These are phyloP conservation scores for Castor canadensis DNA, from an alignment of 2,113 vertebrate genomes.

Conservation along the genomic window DNA sequence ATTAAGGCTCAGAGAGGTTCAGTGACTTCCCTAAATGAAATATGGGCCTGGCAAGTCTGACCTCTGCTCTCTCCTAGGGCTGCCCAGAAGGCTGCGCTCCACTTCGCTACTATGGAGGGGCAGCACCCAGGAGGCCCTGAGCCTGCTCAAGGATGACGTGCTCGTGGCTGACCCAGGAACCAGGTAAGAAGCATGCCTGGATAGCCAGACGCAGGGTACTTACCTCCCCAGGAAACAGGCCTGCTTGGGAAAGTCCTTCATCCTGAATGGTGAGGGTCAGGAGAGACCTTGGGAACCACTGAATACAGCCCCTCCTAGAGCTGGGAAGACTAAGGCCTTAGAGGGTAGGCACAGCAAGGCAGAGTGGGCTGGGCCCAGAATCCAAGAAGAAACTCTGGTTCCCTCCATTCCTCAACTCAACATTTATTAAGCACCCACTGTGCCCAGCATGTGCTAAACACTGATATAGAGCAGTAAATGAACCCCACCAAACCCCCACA, in stretches of 20 bases:
- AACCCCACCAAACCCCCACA: background rate
- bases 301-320: background rate
- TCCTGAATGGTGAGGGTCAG: background rate
- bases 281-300: background rate
- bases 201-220: background rate
- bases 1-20: background rate
- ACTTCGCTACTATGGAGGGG: constrained; percentile 93
- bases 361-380: background rate
- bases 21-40: background rate
- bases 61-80: constrained; percentile 81
- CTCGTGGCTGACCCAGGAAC: constrained; percentile 93
- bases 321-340: background rate
- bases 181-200: constrained; percentile 82
- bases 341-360: background rate
- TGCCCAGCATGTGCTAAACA: background rate
- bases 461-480: background rate
- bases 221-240: rapidly evolving
- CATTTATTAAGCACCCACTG: background rate
- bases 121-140: constrained; percentile 87
- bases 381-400: background rate
- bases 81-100: constrained; percentile 90
- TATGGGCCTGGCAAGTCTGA: background rate
- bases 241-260: background rate
- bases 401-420: background rate
- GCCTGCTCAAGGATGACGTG: constrained; percentile 90